These are phyloP conservation scores for Aporophyla lueneburgensis DNA, from an alignment of 2,888 invertebrate species.

Conservation along the genomic window DNA sequence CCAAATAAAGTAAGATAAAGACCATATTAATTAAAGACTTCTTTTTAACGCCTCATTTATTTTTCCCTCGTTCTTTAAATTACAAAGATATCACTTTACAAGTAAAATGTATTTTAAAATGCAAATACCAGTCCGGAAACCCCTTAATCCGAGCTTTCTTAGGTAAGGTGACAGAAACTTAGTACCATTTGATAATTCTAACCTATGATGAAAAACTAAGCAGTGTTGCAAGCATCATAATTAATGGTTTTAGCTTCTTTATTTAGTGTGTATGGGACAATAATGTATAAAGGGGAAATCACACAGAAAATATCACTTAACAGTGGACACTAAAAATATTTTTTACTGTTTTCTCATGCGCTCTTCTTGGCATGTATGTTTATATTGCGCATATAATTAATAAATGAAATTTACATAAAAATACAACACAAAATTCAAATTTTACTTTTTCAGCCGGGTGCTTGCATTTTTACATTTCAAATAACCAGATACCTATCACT, in stretches of 20 bases:
- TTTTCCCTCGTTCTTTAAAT: slow-evolving; percentile 46
- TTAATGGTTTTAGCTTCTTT: slow-evolving; percentile 28
- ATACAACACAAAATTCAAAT: too few relatives aligned
- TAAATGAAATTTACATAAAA: not conserved
- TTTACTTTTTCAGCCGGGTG: too few relatives aligned
- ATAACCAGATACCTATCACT: too few relatives aligned
- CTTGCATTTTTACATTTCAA: not conserved
- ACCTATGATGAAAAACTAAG: slow-evolving; percentile 41
- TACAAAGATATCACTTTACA: slow-evolving; percentile 62
- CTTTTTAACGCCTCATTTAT: slow-evolving; percentile 39
- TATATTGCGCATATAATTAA: not conserved
- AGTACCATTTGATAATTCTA: slow-evolving; percentile 50
- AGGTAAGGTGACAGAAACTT: slow-evolving; percentile 51
- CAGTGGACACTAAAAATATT: not conserved
- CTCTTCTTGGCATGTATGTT: not conserved
- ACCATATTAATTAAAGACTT: slow-evolving; percentile 15
- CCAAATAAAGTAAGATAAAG: not conserved
- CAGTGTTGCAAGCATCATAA: slow-evolving; percentile 25
- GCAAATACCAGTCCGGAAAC: slow-evolving; percentile 56
- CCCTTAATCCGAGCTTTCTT: slow-evolving; percentile 53
- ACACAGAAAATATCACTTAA: not conserved
- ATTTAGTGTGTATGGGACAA: slow-evolving; percentile 16
- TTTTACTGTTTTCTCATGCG: not conserved
- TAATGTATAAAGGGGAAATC: not conserved
- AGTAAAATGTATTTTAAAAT: slow-evolving; percentile 57